Conservation (phyloP, 2,797 vertebrate genomes). For the Clangula hyemalis region DNA sequence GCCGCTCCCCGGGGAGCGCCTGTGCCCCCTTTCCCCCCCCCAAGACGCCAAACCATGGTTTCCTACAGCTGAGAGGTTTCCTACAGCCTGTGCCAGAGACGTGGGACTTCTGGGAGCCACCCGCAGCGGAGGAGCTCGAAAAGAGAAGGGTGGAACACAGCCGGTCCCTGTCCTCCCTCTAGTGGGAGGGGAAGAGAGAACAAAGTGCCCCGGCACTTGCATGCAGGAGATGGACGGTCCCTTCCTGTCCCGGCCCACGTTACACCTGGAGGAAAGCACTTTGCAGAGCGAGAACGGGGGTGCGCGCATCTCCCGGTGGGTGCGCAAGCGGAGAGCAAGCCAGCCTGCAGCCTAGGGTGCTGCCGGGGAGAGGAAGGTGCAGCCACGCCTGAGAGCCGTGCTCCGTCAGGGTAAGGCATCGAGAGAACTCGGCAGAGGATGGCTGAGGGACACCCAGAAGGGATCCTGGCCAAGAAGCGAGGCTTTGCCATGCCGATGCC, state of each 20-base stretch:
- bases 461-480: accelerated
- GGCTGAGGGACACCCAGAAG: accelerated
- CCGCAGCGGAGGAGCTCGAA: not conserved
- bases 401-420: not conserved
- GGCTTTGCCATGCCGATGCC: not conserved
- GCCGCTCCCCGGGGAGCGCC: accelerated
- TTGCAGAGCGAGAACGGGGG: not conserved
- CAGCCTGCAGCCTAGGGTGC: not conserved
- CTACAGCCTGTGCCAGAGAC: not conserved
- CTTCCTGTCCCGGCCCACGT: not conserved
- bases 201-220: accelerated
- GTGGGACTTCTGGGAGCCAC: not conserved
- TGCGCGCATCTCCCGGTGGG: not conserved
- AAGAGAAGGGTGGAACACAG: not conserved
- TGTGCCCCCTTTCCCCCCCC: not conserved
- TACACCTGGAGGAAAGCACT: not conserved
- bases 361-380: not conserved
- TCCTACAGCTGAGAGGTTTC: slow-evolving; percentile 19
- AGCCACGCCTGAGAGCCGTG: not conserved
- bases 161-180: not conserved
- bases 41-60: slow-evolving; percentile 34
- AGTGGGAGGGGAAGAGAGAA: not conserved
- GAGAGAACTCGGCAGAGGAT: not conserved
- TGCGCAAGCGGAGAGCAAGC: not conserved
- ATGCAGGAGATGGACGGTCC: accelerated